Evolutionary conservation across 2,888 invertebrate species (phyloP).

Genomic region (Frankliniella intonsa): DNA sequence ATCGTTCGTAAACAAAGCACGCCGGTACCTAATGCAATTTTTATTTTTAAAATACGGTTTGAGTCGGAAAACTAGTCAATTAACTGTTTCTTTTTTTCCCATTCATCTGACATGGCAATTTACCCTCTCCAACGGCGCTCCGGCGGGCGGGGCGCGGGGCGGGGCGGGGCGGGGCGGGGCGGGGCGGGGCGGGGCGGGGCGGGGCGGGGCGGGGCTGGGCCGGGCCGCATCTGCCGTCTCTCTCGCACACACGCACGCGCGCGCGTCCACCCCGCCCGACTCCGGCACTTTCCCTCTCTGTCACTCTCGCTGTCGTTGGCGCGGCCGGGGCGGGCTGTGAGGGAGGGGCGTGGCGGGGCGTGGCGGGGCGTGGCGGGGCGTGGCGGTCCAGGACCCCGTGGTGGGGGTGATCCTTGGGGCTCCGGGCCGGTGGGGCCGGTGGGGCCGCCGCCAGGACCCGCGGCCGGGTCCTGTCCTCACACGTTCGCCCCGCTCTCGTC

Average conservation of each 20-base stretch:
- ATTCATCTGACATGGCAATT: neutral
- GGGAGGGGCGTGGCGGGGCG: neutral
- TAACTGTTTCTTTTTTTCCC: neutral
- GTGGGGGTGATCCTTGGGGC: conserved; percentile 14
- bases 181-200: neutral
- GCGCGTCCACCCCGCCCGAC: neutral
- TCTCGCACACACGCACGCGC: neutral
- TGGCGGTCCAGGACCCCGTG: neutral
- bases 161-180: neutral
- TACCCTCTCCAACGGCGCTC: neutral
- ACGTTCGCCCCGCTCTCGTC: neutral
- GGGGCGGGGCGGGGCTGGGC: neutral
- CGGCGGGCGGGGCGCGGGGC: too few relatives aligned
- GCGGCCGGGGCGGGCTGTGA: neutral
- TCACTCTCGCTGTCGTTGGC: conserved; percentile 20
- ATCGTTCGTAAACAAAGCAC: too few relatives aligned
- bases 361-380: neutral
- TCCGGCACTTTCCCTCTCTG: conserved; percentile 18
- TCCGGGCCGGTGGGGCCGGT: too few relatives aligned
- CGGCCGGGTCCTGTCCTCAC: neutral
- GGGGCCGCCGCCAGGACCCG: neutral
- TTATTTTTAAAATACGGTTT: neutral
- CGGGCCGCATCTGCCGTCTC: neutral
- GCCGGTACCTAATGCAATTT: too few relatives aligned
- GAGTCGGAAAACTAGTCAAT: too few relatives aligned